A percentile compares a stretch with the other conserved stretches of the same genome.
Evolutionary conservation across 2,797 vertebrate species (phyloP).

Genomic region (Sebastes iracundus): DNA sequence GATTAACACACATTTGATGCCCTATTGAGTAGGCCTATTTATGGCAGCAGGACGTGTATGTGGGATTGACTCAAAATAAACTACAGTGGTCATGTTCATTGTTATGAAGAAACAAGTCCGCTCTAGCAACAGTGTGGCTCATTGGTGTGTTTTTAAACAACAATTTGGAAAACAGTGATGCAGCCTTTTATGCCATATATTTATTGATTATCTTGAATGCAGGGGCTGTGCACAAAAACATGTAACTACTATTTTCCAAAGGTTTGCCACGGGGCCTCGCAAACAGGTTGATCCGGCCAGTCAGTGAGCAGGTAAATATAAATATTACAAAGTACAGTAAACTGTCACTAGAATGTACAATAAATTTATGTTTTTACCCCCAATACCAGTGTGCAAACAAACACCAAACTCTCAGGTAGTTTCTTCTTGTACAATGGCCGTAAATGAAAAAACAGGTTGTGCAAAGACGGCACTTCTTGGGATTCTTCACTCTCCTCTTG

Average conservation of each 20-base stretch:
- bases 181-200: background rate
- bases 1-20: background rate
- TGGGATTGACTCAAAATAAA: background rate
- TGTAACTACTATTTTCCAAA: background rate
- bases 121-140: background rate
- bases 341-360: background rate
- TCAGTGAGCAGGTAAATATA: background rate
- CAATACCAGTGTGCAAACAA: background rate
- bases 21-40: background rate
- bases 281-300: background rate
- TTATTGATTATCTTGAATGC: background rate
- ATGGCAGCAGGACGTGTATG: background rate
- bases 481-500: background rate
- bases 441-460: background rate
- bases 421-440: background rate
- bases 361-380: background rate
- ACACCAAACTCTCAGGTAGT: background rate
- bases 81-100: background rate
- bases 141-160: background rate
- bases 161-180: background rate
- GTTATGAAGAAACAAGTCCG: background rate
- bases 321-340: background rate
- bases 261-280: no score
- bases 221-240: background rate
- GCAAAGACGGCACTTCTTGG: background rate